phyloP scores from a whole-genome alignment of 2,888 invertebrate species.

The Drosophila mimica region DNA sequence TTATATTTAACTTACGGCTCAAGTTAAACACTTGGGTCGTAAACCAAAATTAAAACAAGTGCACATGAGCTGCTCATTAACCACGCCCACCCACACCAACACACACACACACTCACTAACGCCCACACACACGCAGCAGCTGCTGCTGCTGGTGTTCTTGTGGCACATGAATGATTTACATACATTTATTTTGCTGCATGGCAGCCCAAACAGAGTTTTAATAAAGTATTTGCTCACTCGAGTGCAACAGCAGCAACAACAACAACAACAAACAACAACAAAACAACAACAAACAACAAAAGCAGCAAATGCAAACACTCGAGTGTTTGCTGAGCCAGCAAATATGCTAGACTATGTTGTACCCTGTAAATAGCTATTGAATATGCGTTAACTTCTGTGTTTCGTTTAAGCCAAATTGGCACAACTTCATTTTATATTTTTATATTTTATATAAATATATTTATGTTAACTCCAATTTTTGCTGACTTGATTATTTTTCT shows the following conservation, averaged over 20 bases:
- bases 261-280: constrained; percentile 30
- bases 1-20: constrained; percentile 55
- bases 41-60: constrained; percentile 63
- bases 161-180: constrained; percentile 55
- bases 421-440: background rate
- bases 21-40: constrained; percentile 61
- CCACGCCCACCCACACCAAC: constrained; percentile 29
- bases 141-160: constrained; percentile 1
- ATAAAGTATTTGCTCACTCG: constrained; percentile 77
- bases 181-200: constrained; percentile 29
- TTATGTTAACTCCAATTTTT: background rate
- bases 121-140: constrained; percentile 4
- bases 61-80: constrained; percentile 66
- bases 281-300: constrained; percentile 21
- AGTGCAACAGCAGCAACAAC: constrained; percentile 61
- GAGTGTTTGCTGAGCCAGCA: background rate
- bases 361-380: constrained; percentile 2
- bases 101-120: constrained; percentile 3
- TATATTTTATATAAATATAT: background rate
- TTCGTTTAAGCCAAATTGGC: background rate
- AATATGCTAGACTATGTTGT: background rate
- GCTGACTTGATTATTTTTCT: background rate
- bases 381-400: background rate
- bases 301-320: constrained; percentile 49
- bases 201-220: constrained; percentile 68